These are phyloP conservation scores for Syrrhaptes paradoxus DNA, from an alignment of 2,113 vertebrate species.

Conservation along the genomic window DNA sequence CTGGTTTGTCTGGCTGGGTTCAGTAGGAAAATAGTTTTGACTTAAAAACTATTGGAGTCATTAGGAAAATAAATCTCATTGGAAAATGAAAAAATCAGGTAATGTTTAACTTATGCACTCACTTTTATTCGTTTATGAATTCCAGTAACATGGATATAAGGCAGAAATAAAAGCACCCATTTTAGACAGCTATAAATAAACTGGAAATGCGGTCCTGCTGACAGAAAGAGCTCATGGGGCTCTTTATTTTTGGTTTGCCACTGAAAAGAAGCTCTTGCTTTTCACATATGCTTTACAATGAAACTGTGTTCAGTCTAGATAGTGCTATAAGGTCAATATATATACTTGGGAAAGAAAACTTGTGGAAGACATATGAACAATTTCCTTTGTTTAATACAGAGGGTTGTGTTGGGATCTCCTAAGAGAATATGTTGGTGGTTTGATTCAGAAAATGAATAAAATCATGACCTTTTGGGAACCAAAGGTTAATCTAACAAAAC, in stretches of 20 bases:
- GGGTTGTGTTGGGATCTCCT: neutral
- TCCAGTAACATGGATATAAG: neutral
- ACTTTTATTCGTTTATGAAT: neutral
- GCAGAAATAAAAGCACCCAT: neutral
- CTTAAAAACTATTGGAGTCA: neutral
- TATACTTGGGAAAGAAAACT: constrained; percentile 15
- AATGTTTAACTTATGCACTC: neutral
- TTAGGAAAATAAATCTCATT: neutral
- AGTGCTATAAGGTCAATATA: constrained; percentile 10
- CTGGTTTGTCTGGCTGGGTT: neutral
- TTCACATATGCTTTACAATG: constrained; percentile 33
- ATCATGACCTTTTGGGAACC: neutral
- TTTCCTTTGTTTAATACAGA: constrained; percentile 60
- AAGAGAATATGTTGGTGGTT: neutral
- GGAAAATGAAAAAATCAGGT: neutral
- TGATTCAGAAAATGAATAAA: constrained; percentile 42
- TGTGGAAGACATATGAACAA: constrained; percentile 10
- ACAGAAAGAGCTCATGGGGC: neutral
- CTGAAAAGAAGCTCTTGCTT: neutral
- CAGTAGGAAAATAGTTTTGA: neutral
- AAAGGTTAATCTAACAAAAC: constrained; percentile 56
- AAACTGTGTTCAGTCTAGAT: constrained; percentile 20
- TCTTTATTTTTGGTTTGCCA: constrained; percentile 17
- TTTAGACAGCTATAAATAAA: constrained; percentile 9
- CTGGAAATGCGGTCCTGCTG: neutral